Conservation (phyloP, 2,797 vertebrate species). For the Benthosema pterotum region DNA sequence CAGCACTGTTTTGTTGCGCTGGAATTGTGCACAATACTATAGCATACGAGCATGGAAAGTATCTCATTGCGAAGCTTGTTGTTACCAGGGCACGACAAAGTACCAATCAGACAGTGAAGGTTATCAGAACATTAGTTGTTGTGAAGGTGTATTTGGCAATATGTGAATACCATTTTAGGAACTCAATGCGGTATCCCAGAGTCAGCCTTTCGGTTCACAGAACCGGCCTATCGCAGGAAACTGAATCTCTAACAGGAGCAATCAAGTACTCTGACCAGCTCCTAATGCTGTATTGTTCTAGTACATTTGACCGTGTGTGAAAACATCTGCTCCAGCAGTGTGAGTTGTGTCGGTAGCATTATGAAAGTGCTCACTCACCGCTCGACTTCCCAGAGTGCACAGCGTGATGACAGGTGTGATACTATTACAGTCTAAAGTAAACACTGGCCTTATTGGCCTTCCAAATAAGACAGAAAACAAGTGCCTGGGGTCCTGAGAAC, state of each 20-base stretch:
- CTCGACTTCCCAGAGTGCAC: slow-evolving; percentile 31
- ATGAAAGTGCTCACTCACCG: slow-evolving; percentile 28
- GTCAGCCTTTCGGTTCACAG: not conserved
- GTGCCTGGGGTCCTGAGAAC: slow-evolving; percentile 49
- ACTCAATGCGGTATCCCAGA: not conserved
- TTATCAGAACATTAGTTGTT: no score
- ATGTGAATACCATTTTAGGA: not conserved
- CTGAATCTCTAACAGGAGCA: slow-evolving; percentile 10
- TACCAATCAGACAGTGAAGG: no score
- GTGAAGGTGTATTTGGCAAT: no score
- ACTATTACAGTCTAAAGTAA: slow-evolving; percentile 47
- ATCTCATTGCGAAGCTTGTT: no score
- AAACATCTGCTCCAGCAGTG: slow-evolving; percentile 59
- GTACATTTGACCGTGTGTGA: slow-evolving; percentile 37
- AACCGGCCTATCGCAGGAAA: not conserved
- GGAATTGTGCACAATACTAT: no score
- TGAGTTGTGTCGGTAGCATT: slow-evolving; percentile 30
- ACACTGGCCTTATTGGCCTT: slow-evolving; percentile 14
- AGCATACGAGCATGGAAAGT: no score
- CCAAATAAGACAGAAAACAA: slow-evolving; percentile 11
- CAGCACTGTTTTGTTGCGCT: no score
- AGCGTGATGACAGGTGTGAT: slow-evolving; percentile 49
- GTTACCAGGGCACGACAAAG: no score
- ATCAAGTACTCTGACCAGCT: slow-evolving; percentile 27
- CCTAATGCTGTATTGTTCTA: slow-evolving; percentile 50